Percentiles rank a stretch among this genome's conserved stretches.
Conservation (phyloP, 2,113 vertebrate species). For the Lampris megalopsis region DNA sequence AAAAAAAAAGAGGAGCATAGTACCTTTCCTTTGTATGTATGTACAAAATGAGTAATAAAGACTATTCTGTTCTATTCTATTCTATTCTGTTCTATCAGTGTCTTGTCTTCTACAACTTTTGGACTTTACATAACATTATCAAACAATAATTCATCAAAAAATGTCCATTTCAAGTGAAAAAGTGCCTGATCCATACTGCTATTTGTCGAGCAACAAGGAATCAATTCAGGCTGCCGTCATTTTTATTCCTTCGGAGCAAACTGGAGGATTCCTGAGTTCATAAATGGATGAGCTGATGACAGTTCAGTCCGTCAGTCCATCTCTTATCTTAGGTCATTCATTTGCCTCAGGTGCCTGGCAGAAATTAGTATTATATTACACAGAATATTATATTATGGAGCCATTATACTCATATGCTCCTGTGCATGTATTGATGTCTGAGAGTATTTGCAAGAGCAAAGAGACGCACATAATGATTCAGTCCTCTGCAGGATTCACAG, state of each 20-base stretch:
- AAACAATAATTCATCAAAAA: background rate
- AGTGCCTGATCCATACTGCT: background rate
- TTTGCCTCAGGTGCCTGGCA: slow-evolving; percentile 43
- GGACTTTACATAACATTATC: background rate
- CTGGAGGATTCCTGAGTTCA: background rate
- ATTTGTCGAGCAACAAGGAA: background rate
- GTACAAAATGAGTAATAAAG: too few relatives aligned
- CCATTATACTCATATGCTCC: slow-evolving; percentile 54
- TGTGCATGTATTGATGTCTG: slow-evolving; percentile 45
- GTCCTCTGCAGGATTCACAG: slow-evolving; percentile 11
- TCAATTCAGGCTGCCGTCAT: background rate
- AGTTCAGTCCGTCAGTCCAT: slow-evolving; percentile 25
- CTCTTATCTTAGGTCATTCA: slow-evolving; percentile 57
- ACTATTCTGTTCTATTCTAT: too few relatives aligned
- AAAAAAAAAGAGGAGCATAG: too few relatives aligned
- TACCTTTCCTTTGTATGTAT: too few relatives aligned
- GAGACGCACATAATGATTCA: slow-evolving; percentile 25
- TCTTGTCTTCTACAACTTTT: slow-evolving; percentile 4
- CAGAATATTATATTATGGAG: slow-evolving; percentile 54
- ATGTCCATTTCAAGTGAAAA: slow-evolving; percentile 12
- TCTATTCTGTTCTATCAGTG: background rate
- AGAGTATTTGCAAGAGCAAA: slow-evolving; percentile 23
- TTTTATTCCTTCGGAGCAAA: background rate
- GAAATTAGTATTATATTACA: slow-evolving; percentile 49
- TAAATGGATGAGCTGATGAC: slow-evolving; percentile 29